Base-by-base conservation (phyloP, 2,797 vertebrate species). In the Natrix natrix region DNA sequence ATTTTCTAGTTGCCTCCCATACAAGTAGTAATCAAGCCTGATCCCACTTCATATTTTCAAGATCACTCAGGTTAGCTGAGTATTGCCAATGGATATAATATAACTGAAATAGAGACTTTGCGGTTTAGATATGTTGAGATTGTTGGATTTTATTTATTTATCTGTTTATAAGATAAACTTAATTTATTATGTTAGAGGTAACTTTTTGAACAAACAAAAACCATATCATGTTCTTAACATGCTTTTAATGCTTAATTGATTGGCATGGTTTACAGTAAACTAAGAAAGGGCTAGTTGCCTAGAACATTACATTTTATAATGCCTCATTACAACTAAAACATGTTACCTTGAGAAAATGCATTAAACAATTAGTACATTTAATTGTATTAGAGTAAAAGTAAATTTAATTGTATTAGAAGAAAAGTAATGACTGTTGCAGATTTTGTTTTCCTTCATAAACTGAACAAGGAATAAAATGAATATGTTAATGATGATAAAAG, bases 121-220 rank as follows among this genome's bases (percentile, higher is more conserved):
- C 22, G 32, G 5, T 95, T 94, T 91, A 96, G 94, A 91, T 43
- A 8, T 26, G 10, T 59, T 90, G n/a, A 94, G 92, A 10, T 90
- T 87, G 24, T 69, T 52, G 78, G 92, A 14, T 95, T 94, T 17
- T 94, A 43, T 60, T 92, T 94, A 66, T 92, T 93, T 22, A 17
- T 93, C 95, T 90, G 92, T 8, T 28, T 74, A 94, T 16, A 94
- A 91, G 92, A 93, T 95, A 95, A 89, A 95, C 94, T 94, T 97
- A 78, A 93, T 86, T 61, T 95, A 95, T 94, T 94, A 95, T 55
- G 92, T 94, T 78, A 94, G 94, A 92, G 57, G 54, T 88, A 90
- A 92, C 63, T 89, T 91, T 94, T 24, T 61, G 87, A 43, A 91
- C 94, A 88, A 60, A 87, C 93, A 96, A 37, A 22, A 57, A 94